phyloP scores from a whole-genome alignment of 2,888 invertebrate genomes.

The Electrophaes corylata region DNA sequence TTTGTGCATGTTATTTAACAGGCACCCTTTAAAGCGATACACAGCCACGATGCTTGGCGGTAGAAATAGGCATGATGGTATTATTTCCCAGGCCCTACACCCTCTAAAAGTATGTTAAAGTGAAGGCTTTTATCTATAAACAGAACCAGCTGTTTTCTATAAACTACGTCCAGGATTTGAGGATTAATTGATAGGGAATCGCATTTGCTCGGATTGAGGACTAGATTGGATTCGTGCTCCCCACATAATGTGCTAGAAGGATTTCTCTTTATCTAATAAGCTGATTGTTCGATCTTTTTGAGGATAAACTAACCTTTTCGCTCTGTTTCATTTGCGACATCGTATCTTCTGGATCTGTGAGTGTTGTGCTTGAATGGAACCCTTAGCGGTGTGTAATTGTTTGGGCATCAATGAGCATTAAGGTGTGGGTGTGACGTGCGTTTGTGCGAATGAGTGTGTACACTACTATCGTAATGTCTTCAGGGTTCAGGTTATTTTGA shows the following conservation, averaged over 20 bases:
- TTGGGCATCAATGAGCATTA: background rate
- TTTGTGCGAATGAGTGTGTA: background rate
- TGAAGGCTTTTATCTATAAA: background rate
- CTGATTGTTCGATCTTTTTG: constrained; percentile 32
- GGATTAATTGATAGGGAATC: constrained; percentile 41
- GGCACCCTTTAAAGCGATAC: too few relatives aligned
- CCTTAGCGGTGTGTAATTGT: background rate
- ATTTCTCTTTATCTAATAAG: constrained; percentile 32
- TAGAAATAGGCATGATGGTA: too few relatives aligned
- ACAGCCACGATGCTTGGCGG: too few relatives aligned
- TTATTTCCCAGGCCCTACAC: too few relatives aligned
- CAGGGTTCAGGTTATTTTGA: too few relatives aligned
- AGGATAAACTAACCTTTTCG: constrained; percentile 24
- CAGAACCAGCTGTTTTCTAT: constrained; percentile 7
- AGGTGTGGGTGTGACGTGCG: background rate
- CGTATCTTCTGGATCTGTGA: background rate
- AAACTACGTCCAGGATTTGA: constrained; percentile 31
- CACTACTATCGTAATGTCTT: background rate
- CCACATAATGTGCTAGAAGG: constrained; percentile 34
- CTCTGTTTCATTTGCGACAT: constrained; percentile 3
- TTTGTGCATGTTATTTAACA: too few relatives aligned
- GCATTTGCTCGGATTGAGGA: constrained; percentile 35
- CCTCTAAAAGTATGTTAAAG: too few relatives aligned
- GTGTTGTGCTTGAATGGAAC: background rate
- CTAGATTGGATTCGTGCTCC: constrained; percentile 40